Conservation (phyloP, 1,140 invertebrate species). For the Kradibia gibbosae region DNA sequence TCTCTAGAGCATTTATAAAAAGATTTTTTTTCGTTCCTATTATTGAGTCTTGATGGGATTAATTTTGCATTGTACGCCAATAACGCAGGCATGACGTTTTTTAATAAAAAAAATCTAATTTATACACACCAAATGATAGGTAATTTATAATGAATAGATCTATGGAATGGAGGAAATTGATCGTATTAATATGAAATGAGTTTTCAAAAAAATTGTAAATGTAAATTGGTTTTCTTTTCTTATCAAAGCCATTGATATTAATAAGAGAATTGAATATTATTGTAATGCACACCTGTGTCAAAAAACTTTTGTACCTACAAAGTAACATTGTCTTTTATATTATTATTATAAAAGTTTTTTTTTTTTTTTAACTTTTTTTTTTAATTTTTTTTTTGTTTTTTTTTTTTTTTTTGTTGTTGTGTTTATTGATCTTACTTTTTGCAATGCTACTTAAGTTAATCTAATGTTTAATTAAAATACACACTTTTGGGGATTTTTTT, state of each 20-base stretch:
- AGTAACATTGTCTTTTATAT: constrained; percentile 22
- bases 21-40: constrained; percentile 16
- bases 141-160: constrained; percentile 42
- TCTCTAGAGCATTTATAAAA: constrained; percentile 18
- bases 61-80: not conserved
- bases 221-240: constrained; percentile 50
- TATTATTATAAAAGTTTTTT: constrained; percentile 3
- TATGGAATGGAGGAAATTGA: constrained; percentile 46
- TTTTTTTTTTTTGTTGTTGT: no score
- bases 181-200: constrained; percentile 55
- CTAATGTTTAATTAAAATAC: constrained; percentile 1
- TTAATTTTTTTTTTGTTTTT: no score
- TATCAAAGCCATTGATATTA: constrained; percentile 46
- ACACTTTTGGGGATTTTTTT: not conserved
- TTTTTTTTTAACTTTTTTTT: no score
- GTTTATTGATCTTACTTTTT: not conserved
- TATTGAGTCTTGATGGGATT: constrained; percentile 19
- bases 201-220: constrained; percentile 57
- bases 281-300: not conserved
- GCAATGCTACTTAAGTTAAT: not conserved
- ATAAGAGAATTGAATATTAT: constrained; percentile 32
- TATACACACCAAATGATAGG: constrained; percentile 30
- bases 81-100: not conserved
- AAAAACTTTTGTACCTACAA: constrained; percentile 29
- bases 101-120: constrained; percentile 40